These are phyloP conservation scores for Crocallis elinguaria DNA, from an alignment of 2,888 invertebrate genomes.

Conservation along the genomic window DNA sequence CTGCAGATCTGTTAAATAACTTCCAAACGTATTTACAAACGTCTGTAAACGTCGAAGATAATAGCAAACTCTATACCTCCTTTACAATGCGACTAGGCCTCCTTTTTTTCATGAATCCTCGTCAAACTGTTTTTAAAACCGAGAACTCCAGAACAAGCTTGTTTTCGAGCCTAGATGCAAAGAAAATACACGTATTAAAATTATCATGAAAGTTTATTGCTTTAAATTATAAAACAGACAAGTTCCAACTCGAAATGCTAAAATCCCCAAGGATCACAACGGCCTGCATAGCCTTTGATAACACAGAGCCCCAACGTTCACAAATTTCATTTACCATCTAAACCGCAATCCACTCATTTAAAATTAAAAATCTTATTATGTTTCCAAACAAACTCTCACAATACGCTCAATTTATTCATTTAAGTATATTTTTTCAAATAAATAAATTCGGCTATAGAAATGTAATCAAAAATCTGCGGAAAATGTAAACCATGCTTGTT, in stretches of 20 bases:
- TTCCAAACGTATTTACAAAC: no score
- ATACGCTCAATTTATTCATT: constrained; percentile 48
- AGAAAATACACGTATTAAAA: constrained; percentile 20
- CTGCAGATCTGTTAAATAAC: no score
- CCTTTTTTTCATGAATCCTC: no score
- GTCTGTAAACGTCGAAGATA: no score
- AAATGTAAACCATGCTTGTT: no score
- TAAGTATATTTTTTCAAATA: constrained; percentile 42
- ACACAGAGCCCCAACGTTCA: constrained; percentile 48
- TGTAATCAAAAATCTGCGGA: constrained; percentile 31
- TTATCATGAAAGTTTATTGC: constrained; percentile 16
- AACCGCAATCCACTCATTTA: constrained; percentile 55
- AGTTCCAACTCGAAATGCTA: constrained; percentile 53
- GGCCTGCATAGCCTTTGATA: constrained; percentile 66
- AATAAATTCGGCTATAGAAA: constrained; percentile 40
- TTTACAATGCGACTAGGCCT: no score
- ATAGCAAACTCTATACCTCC: no score
- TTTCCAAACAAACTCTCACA: constrained; percentile 49
- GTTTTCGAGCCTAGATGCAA: not conserved
- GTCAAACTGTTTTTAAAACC: no score
- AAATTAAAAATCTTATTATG: constrained; percentile 61
- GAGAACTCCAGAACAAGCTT: not conserved
- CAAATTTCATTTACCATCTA: constrained; percentile 53
- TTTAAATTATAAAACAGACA: constrained; percentile 51
- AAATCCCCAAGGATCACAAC: constrained; percentile 54